phyloP scores from a whole-genome alignment of 2,113 vertebrate genomes.

The Phalacrocorax carbo region DNA sequence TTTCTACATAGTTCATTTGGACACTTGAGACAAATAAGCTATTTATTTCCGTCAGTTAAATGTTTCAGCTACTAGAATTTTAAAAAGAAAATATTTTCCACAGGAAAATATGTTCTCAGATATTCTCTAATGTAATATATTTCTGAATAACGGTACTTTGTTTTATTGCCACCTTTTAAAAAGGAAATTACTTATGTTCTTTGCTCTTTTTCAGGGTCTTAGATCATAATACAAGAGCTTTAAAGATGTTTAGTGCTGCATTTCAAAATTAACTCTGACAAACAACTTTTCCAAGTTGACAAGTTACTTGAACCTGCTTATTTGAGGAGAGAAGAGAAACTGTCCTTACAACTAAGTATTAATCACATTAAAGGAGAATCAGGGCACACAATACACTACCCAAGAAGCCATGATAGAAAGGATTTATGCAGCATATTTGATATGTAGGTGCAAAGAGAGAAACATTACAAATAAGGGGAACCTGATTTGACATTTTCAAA shows the following conservation, averaged over 20 bases:
- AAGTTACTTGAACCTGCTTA: neutral
- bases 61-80: conserved; percentile 48
- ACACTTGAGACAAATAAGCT: conserved; percentile 70
- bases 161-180: conserved; percentile 38
- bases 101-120: neutral
- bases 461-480: neutral
- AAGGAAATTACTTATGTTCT: neutral
- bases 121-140: conserved; percentile 10
- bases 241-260: neutral
- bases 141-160: conserved; percentile 25
- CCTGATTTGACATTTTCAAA: neutral
- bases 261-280: neutral
- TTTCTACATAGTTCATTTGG: conserved; percentile 65
- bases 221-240: neutral
- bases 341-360: neutral
- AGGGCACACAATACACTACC: neutral
- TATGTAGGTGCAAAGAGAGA: neutral
- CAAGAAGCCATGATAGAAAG: accelerated
- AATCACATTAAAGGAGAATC: neutral
- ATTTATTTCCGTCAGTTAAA: conserved; percentile 68
- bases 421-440: neutral
- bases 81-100: conserved; percentile 47
- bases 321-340: neutral
- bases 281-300: neutral
- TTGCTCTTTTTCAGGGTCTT: neutral